Base-by-base conservation (phyloP, 2,797 vertebrate species). In the Meda fulgida region DNA sequence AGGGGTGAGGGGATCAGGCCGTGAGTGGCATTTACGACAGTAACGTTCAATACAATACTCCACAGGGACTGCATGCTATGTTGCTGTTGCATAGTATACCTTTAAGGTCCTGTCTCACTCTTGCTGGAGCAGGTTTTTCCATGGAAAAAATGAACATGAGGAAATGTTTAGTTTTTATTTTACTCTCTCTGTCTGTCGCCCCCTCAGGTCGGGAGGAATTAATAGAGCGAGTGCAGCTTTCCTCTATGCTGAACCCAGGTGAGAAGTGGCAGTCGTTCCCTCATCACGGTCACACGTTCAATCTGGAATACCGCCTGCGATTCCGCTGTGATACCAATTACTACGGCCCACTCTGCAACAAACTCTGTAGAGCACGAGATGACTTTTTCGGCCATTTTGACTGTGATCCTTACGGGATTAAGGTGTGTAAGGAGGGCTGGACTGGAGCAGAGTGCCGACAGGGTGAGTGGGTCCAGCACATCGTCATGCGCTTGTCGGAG, bases 341-440 rank as follows among this genome's bases (percentile, higher is more conserved):
- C 91, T 96, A 93, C 4, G 95, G 96, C 13, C 94, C 95, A 10
- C 84, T 90, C 85, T 96, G 95, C 91, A 96, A 93, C 92, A 95
- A 93, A 90, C 92, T 96, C 87, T 96, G 96, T 89, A 91, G 95
- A 34, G 83, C 85, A 16, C 94, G 95, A 0, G 92, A 96, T 34
- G 95, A 96, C 92, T 96, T 96, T 84, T 94, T 96, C 0, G 95
- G 96, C 2, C 96, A 96, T 89, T 96, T 95, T 55, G 91, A 77
- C 91, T 96, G 95, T 4, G 95, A 96, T 86, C 77, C 83, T 18
- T 89, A 70, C 0, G 96, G 95, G 80, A 92, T 90, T 85, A 96
- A 96, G 88, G 93, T 95, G 89, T 96, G 96, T 93, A 94, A 93
- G 80, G 95, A 96, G 2, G 96, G 95, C 84, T 96, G 95, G 96